Percentiles rank a stretch among this genome's conserved stretches.
phyloP scores from a whole-genome alignment of 2,797 vertebrate genomes.

The Bradypodion ventrale region DNA sequence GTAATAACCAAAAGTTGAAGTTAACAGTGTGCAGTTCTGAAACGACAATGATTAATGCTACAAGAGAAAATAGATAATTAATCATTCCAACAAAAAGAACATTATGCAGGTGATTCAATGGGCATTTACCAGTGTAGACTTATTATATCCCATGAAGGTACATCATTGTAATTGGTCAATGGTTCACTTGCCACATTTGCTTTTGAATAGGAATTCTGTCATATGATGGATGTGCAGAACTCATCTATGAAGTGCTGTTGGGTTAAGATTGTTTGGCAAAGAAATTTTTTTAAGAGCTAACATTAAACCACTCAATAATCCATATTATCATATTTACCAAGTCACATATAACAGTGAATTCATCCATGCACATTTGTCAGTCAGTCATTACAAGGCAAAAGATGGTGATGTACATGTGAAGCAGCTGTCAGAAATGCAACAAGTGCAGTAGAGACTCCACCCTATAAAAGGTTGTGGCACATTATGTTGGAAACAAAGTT shows the following conservation, averaged over 20 bases:
- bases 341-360: background rate
- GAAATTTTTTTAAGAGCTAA: background rate
- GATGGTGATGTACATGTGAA: background rate
- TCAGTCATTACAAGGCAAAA: background rate
- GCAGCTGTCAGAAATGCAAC: background rate
- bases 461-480: no score
- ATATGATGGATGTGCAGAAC: background rate
- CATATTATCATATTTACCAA: background rate
- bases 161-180: background rate
- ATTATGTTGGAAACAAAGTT: background rate
- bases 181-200: background rate
- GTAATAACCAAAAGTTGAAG: constrained; percentile 12
- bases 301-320: background rate
- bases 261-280: background rate
- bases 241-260: background rate
- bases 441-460: background rate
- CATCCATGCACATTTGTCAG: background rate
- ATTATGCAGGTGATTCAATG: constrained; percentile 16
- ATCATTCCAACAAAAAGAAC: constrained; percentile 18
- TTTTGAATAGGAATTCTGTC: background rate
- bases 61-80: background rate
- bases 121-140: constrained; percentile 11
- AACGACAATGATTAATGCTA: constrained; percentile 13
- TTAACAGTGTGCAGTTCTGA: constrained; percentile 19
- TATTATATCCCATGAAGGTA: constrained; percentile 4